These are phyloP conservation scores for Sebastes kiyomatsui DNA, from an alignment of 2,797 vertebrate species.

Conservation along the genomic window DNA sequence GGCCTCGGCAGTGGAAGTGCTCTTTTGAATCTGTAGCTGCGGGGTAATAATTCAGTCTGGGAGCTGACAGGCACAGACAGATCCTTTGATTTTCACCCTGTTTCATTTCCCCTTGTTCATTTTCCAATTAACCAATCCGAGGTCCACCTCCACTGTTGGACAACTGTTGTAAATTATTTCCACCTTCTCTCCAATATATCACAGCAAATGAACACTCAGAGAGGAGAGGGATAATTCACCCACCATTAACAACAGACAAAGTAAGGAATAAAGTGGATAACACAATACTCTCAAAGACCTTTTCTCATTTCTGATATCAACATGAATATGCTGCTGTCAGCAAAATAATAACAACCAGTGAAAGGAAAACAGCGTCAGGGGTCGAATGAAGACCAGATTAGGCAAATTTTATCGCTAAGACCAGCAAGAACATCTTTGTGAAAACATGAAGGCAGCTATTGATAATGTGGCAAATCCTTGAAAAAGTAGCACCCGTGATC, in stretches of 20 bases:
- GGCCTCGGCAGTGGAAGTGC: neutral
- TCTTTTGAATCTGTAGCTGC: constrained; percentile 19
- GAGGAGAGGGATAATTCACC: constrained; percentile 31
- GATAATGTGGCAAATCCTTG: neutral
- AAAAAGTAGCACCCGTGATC: neutral
- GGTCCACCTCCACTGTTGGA: constrained; percentile 43
- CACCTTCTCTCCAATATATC: constrained; percentile 39
- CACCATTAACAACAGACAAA: constrained; percentile 7
- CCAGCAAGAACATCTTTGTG: neutral
- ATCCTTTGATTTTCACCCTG: constrained; percentile 58
- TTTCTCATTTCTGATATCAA: neutral
- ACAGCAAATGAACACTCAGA: constrained; percentile 26
- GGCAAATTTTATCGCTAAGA: neutral
- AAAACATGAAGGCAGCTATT: neutral
- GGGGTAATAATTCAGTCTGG: constrained; percentile 66
- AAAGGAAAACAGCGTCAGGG: neutral
- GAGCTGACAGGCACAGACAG: constrained; percentile 45
- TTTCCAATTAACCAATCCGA: constrained; percentile 55
- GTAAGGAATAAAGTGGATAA: constrained; percentile 3
- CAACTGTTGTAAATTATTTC: constrained; percentile 46
- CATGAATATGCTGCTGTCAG: neutral
- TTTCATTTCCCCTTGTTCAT: constrained; percentile 58
- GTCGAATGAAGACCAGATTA: neutral
- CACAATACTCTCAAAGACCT: neutral
- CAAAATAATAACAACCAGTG: neutral